Evolutionary conservation across 1,140 invertebrate species (phyloP), one percentile per base, ranked within the genome.

Genomic region (Trichonephila clavata): DNA sequence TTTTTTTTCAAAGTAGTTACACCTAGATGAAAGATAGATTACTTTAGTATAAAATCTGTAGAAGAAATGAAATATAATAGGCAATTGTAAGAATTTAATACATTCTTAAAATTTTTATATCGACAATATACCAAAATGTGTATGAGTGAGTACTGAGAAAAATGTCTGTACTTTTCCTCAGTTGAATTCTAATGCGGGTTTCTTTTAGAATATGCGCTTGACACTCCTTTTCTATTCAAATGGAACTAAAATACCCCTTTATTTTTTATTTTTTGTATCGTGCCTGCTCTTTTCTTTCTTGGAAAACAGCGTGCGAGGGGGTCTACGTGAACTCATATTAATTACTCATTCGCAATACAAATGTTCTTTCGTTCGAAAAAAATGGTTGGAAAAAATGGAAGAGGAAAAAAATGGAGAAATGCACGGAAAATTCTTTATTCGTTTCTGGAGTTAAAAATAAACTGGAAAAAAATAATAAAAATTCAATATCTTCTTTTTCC

Each of bases 401-500:
- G 21, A 87, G 27, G 21, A 8, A 20, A 27, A 84, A 60, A 27
- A 13, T 43, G 63, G 39, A 43, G 81, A 60, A 16, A 60, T 21
- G 59, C 13, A 81, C 16, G 68, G 32, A 90, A 81, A 80, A 59
- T 90, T 59, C 89, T 60, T 81, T 81, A 90, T 81, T 81, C 77
- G 16, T 87, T 63, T 84, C 83, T 84, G n/a, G n/a, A 81, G 20
- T 43, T 80, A 81, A 61, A 60, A 61, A 90, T 80, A 81, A 90
- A 80, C 71, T 77, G 13, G 71, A 57, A 59, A 90, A 80, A 80
- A 90, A 71, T 61, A 59, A 59, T 39, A 90, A 90, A 90, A 90
- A 81, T 90, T 90, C 89, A 90, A 90, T 90, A 90, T 90, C 68
- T 90, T 63, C 89, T 32, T 90, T 89, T 63, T 81, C 86, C 61